phyloP scores from a whole-genome alignment of 2,888 invertebrate species.

The Danaus chrysippus region DNA sequence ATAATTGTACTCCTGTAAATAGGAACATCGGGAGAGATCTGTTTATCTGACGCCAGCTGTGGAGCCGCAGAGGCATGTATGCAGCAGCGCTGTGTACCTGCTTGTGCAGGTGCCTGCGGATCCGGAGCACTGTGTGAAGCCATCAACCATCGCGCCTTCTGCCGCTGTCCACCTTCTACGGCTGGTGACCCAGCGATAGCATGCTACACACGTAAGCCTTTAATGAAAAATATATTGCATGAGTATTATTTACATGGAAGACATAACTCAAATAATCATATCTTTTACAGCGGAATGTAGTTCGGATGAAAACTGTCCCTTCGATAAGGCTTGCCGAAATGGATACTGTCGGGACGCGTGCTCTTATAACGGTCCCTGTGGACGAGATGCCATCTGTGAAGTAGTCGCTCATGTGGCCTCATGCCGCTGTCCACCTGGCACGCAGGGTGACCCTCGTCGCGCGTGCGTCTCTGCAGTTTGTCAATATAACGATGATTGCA shows the following conservation, averaged over 20 bases:
- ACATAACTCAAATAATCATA: constrained; percentile 18
- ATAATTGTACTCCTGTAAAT: constrained; percentile 7
- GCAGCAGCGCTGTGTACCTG: constrained; percentile 87
- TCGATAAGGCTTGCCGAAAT: constrained; percentile 88
- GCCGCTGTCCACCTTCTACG: constrained; percentile 90
- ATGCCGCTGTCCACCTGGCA: constrained; percentile 91
- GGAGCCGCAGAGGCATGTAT: constrained; percentile 88
- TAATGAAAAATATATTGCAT: not conserved
- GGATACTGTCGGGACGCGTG: constrained; percentile 91
- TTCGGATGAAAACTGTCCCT: constrained; percentile 88
- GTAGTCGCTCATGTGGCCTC: constrained; percentile 87
- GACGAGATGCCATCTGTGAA: constrained; percentile 87
- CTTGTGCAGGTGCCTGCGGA: constrained; percentile 91
- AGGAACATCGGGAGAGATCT: constrained; percentile 80
- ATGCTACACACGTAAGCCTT: constrained; percentile 90
- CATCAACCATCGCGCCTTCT: constrained; percentile 87
- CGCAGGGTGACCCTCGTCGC: constrained; percentile 89
- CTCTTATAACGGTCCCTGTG: constrained; percentile 83
- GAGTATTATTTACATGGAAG: not conserved
- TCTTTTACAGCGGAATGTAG: constrained; percentile 86
- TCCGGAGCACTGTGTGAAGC: constrained; percentile 88
- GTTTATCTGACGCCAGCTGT: constrained; percentile 87
- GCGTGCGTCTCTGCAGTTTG: constrained; percentile 91
- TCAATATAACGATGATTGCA: constrained; percentile 94
- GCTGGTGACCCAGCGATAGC: constrained; percentile 92